phyloP scores from a whole-genome alignment of 2,113 vertebrate genomes.

The Tachysurus fulvidraco region DNA sequence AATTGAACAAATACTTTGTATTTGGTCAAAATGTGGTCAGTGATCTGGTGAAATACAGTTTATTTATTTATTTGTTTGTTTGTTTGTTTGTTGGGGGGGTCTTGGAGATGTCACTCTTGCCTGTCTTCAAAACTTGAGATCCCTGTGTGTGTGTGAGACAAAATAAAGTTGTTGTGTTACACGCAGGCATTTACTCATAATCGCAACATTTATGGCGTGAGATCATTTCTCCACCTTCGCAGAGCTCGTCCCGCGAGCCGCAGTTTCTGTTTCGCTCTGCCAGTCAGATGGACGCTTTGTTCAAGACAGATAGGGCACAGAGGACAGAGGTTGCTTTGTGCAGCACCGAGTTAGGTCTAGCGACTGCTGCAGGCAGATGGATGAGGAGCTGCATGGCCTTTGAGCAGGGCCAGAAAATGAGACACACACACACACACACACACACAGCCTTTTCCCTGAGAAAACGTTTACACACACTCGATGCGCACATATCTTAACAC shows the following conservation, averaged over 20 bases:
- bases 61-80: too few species aligned
- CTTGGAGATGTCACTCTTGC: too few species aligned
- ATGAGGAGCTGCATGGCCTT: constrained; percentile 5
- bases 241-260: not conserved
- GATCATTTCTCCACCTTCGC: not conserved
- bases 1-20: too few species aligned
- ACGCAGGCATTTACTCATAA: not conserved
- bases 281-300: constrained; percentile 41
- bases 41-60: too few species aligned
- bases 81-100: too few species aligned
- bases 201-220: not conserved
- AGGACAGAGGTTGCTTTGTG: constrained; percentile 46
- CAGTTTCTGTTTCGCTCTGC: constrained; percentile 22
- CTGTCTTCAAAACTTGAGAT: too few species aligned
- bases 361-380: constrained; percentile 10
- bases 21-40: too few species aligned
- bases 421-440: not conserved
- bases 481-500: not conserved
- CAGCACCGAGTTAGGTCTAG: not conserved
- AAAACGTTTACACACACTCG: constrained; percentile 11
- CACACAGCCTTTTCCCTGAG: not conserved
- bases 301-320: not conserved
- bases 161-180: not conserved
- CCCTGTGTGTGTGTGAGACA: too few species aligned
- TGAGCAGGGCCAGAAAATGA: not conserved